Conservation (phyloP, 2,113 vertebrate species). For the Cephalopholis sonnerati region DNA sequence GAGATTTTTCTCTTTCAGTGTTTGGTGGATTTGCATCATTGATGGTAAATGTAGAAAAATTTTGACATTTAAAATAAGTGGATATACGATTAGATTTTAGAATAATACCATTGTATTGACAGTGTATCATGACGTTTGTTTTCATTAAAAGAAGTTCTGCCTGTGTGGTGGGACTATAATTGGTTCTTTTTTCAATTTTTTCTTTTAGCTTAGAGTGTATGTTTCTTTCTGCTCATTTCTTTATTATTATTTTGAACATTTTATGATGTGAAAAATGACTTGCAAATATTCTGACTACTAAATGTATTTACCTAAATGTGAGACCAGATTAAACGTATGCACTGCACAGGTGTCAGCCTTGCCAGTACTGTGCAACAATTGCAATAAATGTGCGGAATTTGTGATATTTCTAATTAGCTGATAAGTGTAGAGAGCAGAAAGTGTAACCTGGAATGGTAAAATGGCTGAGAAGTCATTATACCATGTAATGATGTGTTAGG, state of each 20-base stretch:
- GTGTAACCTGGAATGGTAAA: neutral
- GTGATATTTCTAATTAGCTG: neutral
- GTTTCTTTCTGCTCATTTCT: neutral
- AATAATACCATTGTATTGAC: neutral
- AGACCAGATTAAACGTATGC: neutral
- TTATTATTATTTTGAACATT: neutral
- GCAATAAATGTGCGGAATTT: neutral
- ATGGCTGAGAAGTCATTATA: neutral
- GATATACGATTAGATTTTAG: neutral
- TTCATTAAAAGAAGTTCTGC: neutral
- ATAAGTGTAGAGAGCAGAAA: neutral
- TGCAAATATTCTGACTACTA: neutral
- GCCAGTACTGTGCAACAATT: neutral
- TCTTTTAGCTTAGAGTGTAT: neutral
- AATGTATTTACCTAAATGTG: neutral
- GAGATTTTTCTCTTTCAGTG: neutral
- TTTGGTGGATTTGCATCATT: neutral
- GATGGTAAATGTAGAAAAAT: neutral
- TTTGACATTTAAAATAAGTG: conserved; percentile 5
- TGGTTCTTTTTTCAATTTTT: neutral
- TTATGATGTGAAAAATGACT: neutral
- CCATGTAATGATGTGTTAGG: conserved; percentile 10
- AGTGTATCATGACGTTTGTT: neutral
- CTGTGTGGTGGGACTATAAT: neutral
- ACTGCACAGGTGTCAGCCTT: too few relatives aligned